Base-by-base conservation (phyloP, 2,113 vertebrate species). In the Chlorodrepanis virens region DNA sequence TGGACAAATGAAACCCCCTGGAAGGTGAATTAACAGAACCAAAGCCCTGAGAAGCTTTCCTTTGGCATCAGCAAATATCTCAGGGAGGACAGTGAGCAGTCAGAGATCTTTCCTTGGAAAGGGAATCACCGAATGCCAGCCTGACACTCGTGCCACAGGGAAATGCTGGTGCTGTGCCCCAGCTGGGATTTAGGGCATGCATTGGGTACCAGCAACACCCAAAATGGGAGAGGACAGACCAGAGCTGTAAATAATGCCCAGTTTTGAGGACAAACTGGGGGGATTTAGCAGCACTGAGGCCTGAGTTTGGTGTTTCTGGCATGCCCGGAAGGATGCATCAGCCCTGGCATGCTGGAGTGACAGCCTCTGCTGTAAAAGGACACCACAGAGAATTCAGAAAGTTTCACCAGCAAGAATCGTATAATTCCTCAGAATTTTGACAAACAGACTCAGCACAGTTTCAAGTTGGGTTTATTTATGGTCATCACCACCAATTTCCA, bases 381-480 rank as follows among this genome's bases (percentile, higher is more conserved):
- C 81, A 56, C 33, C 64, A 19, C 1, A 0, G 39, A 24, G 56
- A 56, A 63, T 60, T 93, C 53, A 40, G 53, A 39, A 18, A 23
- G 59, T 80, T 79, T 88, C 10, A 2, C 54, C 79, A 39, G 27
- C 44, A 12, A 72, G 63, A 90, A 85, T n/a, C 21, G 17, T 4
- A 2, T 12, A 35, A 88, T 63, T 92, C 88, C 89, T 63, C 82
- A 15, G 93, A 94, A 95, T 76, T 80, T 25, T 72, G 79, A 91
- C 33, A 8, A 7, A 59, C 37, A 93, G 44, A 93, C 45, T 87
- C 63, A 85, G 70, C 67, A 63, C 27, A 40, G 69, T 95, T 96
- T 94, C 88, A 42, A 33, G 40, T 59, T 54, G 79, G 76, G 59
- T 97, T 97, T 96, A 95, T 93, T 97, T 96, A 74, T 72, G 83